Base-by-base conservation (phyloP, 2,888 invertebrate genomes). In the Torymus aiolomorphi region DNA sequence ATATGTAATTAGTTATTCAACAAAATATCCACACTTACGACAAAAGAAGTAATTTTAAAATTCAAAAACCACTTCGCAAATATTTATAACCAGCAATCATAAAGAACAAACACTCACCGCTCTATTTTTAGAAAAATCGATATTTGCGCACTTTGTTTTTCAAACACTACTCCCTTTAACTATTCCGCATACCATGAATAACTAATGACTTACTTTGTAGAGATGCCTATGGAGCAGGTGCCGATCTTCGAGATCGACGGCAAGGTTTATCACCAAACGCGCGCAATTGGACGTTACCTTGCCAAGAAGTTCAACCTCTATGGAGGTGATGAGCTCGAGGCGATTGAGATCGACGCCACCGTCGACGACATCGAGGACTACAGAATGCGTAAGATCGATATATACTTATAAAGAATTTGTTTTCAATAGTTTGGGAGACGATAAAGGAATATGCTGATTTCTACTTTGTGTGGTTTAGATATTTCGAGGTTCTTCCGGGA, bases 231-330 rank as follows among this genome's bases (percentile, higher is more conserved):
- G 87, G 89, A 90, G 4, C 91, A 91, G 78, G 82, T 91, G 74
- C 92, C 92, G 0, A 88, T 92, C 0, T 82, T 92, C 77, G 91
- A 92, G 79, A 88, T 92, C 24, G 91, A 92, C 76, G 91, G 91
- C 10, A 91, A 91, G 82, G 84, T 86, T 1, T 88, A 91, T 56
- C 87, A 89, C 81, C 91, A 92, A 81, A 91, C 91, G 2, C 88
- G 89, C 78, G 92, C 93, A 51, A 93, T 93, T 69, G 91, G 91
- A 54, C 92, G 93, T 71, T 93, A 92, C 83, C 84, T 93, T 1
- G 93, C 92, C 2, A 90, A 89, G 76, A 91, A 91, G 83, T 89
- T 90, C 49, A 89, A 91, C 42, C 89, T 93, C 1, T 88, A 92
- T 59, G 92, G 93, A 0, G 83, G 87, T 0, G 91, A 92, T 80